These are phyloP conservation scores for Thalassoma bifasciatum DNA, from an alignment of 2,113 vertebrate species.

Conservation along the genomic window DNA sequence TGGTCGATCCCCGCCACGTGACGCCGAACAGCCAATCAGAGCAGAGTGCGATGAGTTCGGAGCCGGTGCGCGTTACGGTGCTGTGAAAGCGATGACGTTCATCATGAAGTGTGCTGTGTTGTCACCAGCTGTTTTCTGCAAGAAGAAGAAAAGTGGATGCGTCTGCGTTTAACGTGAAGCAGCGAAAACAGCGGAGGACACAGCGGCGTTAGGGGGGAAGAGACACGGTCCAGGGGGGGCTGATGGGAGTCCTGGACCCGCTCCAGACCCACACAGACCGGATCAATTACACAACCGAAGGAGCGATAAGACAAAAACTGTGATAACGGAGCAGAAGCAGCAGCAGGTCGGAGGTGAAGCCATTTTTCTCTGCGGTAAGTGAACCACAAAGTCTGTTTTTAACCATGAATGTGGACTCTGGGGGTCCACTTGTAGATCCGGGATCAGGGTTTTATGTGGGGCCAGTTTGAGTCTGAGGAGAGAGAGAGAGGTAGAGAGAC, in stretches of 20 bases:
- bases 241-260: constrained; percentile 20
- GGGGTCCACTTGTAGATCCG: constrained; percentile 13
- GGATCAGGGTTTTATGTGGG: neutral
- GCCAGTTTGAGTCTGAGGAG: neutral
- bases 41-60: constrained; percentile 34
- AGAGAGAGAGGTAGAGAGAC: too few relatives aligned
- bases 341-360: constrained; percentile 67
- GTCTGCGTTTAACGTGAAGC: neutral
- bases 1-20: constrained; percentile 57
- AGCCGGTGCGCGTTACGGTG: constrained; percentile 7
- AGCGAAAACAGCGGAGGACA: neutral
- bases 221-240: constrained; percentile 19
- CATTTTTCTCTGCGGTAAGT: constrained; percentile 66
- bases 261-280: constrained; percentile 8
- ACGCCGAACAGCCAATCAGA: constrained; percentile 44
- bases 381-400: neutral
- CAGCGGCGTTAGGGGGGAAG: neutral
- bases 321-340: constrained; percentile 58
- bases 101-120: constrained; percentile 63
- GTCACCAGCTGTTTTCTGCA: constrained; percentile 75
- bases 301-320: constrained; percentile 43
- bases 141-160: constrained; percentile 56
- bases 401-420: neutral
- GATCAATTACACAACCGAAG: constrained; percentile 50
- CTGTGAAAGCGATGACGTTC: constrained; percentile 68